These are phyloP conservation scores for Lepisosteus osseus DNA, from an alignment of 2,113 vertebrate genomes.

Conservation along the genomic window DNA sequence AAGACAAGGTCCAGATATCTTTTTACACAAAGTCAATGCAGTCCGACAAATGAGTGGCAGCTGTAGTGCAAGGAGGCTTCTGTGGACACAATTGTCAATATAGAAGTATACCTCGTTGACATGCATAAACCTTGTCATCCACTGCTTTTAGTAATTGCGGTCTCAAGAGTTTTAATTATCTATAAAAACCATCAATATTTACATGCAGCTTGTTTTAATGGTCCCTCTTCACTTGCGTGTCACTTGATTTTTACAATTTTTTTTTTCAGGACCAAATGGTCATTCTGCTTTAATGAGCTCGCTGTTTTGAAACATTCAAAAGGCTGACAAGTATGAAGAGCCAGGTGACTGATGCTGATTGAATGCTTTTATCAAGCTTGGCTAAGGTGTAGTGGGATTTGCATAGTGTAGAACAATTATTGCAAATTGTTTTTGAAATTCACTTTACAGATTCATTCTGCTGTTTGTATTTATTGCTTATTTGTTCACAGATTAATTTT, in stretches of 20 bases:
- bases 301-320: constrained; percentile 35
- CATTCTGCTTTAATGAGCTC: constrained; percentile 77
- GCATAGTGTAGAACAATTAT: constrained; percentile 35
- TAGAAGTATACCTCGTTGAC: constrained; percentile 68
- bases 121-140: constrained; percentile 60
- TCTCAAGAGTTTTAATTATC: constrained; percentile 79
- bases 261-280: constrained; percentile 67
- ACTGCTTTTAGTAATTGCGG: constrained; percentile 70
- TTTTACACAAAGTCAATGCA: constrained; percentile 63
- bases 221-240: constrained; percentile 65
- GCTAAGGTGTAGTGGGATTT: constrained; percentile 31
- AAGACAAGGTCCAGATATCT: constrained; percentile 22
- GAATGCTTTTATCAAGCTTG: constrained; percentile 50
- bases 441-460: constrained; percentile 13
- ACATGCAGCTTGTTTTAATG: constrained; percentile 67
- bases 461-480: constrained; percentile 23
- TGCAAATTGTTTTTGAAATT: constrained; percentile 49
- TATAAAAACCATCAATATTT: constrained; percentile 73
- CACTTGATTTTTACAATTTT: constrained; percentile 52
- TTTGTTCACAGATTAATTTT: constrained; percentile 22
- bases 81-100: constrained; percentile 66
- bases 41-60: constrained; percentile 60
- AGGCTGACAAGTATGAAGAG: constrained; percentile 35
- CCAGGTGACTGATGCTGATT: constrained; percentile 39
- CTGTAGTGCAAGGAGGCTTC: constrained; percentile 57